Evolutionary conservation across 2,888 invertebrate genomes (phyloP), one percentile per base, ranked within the genome.

Genomic region (Cheilosia variabilis): DNA sequence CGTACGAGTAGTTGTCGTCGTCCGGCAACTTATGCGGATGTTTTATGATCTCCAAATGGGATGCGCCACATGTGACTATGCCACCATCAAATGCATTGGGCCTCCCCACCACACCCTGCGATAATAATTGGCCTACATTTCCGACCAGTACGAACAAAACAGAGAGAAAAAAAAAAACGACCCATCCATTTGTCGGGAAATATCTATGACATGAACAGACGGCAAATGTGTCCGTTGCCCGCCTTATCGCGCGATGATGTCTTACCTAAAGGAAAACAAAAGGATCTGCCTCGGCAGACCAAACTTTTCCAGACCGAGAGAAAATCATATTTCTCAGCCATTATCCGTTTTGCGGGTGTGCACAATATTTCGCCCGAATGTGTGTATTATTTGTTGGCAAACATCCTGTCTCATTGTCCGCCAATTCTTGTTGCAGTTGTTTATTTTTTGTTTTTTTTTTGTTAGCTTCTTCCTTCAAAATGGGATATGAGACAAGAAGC

Each of bases 91-190:
- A 73, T 78, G 68, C 83, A 84, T 10, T 34, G 55, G 24, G 52
- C 73, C 75, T 63, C 69, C 17, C 55, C 60, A 60, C 37, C 41
- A 10, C 50, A 57, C 58, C 41, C 53, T n/a, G 43, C 63, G 62
- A 69, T 57, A 50, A 80, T 79, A 84, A 84, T 86, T 86, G 84
- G 80, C 80, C 84, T 80, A 86, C 69, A 76, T 86, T 77, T 68
- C 45, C 19, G 17, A 27, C 7, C 45, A 34, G 52, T 34, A 75
- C 52, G 7, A 31, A 31, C 9, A 31, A 27, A 27, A 27, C 27
- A 27, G 2, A 5, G 27, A 27, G 1, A 7, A 60, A 9, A 17
- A 45, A 68, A 52, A 57, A 50, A 57, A 19, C 13, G 19, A 34
- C 31, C 43, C 57, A 63, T 65, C 75, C 71, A 71, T 82, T 76